Evolutionary conservation across 2,797 vertebrate genomes (phyloP).

Genomic region (Helostoma temminkii): DNA sequence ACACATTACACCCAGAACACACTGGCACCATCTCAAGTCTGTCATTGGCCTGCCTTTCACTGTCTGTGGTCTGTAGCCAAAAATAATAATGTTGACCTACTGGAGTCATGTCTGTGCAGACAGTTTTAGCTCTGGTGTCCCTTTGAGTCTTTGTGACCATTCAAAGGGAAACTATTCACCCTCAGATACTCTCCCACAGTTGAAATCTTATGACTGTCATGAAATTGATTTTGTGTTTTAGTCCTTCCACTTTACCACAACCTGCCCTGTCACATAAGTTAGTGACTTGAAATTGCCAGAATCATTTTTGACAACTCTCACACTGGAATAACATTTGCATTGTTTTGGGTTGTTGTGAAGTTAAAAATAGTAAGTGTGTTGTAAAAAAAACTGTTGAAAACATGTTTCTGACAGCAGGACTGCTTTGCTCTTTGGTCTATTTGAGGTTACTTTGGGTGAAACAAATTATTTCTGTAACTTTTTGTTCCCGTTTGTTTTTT

Average conservation of each 20-base stretch:
- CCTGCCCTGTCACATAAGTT: conserved; percentile 14
- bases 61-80: conserved; percentile 63
- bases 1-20: conserved; percentile 68
- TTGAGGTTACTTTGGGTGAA: neutral
- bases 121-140: conserved; percentile 46
- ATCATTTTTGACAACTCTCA: conserved; percentile 32
- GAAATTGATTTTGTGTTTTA: conserved; percentile 14
- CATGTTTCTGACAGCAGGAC: conserved; percentile 13
- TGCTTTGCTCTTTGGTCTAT: conserved; percentile 1
- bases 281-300: conserved; percentile 33
- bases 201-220: neutral
- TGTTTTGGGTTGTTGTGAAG: conserved; percentile 41
- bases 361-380: conserved; percentile 14
- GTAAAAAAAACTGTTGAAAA: conserved; percentile 19
- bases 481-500: too few relatives aligned
- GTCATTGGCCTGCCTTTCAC: conserved; percentile 52
- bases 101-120: conserved; percentile 65
- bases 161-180: neutral
- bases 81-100: conserved; percentile 72
- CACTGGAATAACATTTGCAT: conserved; percentile 20
- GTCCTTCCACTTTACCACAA: conserved; percentile 15
- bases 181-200: conserved; percentile 3
- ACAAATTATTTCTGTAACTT: neutral
- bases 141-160: conserved; percentile 42
- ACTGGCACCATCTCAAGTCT: conserved; percentile 68